A percentile compares a stretch with the other conserved stretches of the same genome.
Evolutionary conservation across 2,888 invertebrate genomes (phyloP).

Genomic region (Stenichneumon culpator): DNA sequence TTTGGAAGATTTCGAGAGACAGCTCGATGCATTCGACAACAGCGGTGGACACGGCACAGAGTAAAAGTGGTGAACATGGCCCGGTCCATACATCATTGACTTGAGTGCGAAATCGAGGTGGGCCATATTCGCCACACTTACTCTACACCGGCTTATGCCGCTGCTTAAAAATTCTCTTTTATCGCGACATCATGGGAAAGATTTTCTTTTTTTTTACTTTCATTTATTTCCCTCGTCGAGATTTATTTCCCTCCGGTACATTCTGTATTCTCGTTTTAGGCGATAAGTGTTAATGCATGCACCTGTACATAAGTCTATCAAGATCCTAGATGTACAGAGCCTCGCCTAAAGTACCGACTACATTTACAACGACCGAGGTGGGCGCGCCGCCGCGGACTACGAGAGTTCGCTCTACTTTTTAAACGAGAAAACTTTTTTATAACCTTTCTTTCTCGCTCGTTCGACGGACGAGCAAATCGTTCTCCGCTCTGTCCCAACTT

Average conservation of each 20-base stretch:
- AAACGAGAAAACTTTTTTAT: slow-evolving; percentile 35
- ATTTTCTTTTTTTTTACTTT: background rate
- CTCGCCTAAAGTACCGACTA: background rate
- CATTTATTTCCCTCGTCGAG: background rate
- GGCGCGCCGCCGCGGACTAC: background rate
- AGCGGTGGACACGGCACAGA: background rate
- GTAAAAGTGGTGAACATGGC: too few species aligned
- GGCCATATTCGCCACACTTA: too few species aligned
- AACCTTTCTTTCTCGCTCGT: slow-evolving; percentile 14
- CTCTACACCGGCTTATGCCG: background rate
- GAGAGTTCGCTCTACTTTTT: slow-evolving; percentile 22
- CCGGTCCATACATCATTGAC: too few species aligned
- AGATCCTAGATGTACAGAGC: background rate
- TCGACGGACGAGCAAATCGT: slow-evolving; percentile 35
- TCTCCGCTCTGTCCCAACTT: slow-evolving; percentile 16
- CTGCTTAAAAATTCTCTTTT: background rate
- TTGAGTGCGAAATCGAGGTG: too few species aligned
- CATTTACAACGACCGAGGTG: background rate
- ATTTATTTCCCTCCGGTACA: background rate
- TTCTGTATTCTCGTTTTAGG: background rate
- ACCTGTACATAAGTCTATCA: background rate
- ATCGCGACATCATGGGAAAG: background rate
- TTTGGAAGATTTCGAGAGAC: slow-evolving; percentile 4
- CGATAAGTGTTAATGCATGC: background rate
- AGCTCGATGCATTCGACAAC: slow-evolving; percentile 8